Evolutionary conservation across 2,888 invertebrate genomes (phyloP).

Genomic region (Ryuthela nishihirai): DNA sequence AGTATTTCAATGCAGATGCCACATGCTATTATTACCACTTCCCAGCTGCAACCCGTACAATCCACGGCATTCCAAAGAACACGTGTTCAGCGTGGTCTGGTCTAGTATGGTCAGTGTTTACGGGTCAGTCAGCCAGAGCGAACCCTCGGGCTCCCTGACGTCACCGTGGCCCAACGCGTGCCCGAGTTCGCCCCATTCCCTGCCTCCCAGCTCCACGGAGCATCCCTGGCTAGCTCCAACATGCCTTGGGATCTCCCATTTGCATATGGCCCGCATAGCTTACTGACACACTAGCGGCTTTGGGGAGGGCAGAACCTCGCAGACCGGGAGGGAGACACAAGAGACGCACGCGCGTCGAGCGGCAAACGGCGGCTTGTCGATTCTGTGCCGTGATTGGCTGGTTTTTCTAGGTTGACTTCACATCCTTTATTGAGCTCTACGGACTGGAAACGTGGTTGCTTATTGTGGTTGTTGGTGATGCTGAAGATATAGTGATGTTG

Average conservation of each 20-base stretch:
- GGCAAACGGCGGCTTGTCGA: not conserved
- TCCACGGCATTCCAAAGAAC: too few relatives aligned
- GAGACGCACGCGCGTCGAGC: not conserved
- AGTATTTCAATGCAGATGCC: too few relatives aligned
- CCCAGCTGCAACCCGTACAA: too few relatives aligned
- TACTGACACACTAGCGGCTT: not conserved
- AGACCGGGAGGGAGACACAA: not conserved
- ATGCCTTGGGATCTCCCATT: not conserved
- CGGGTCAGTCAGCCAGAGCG: conserved; percentile 35
- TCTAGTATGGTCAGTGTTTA: conserved; percentile 26
- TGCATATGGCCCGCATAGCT: not conserved
- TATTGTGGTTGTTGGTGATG: too few relatives aligned
- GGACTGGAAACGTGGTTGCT: too few relatives aligned
- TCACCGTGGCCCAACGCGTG: conserved; percentile 16
- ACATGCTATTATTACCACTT: too few relatives aligned
- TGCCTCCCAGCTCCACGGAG: too few relatives aligned
- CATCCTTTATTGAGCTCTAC: too few relatives aligned
- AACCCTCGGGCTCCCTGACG: conserved; percentile 18
- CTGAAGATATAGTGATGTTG: too few relatives aligned
- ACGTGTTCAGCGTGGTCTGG: too few relatives aligned
- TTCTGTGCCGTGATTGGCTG: conserved; percentile 13
- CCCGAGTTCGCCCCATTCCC: conserved; percentile 1
- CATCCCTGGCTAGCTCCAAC: too few relatives aligned
- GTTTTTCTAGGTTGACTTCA: conserved; percentile 36
- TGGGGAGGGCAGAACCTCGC: not conserved